Evolutionary conservation across 2,888 invertebrate species (phyloP).

Genomic region (Metacarcinus magister): DNA sequence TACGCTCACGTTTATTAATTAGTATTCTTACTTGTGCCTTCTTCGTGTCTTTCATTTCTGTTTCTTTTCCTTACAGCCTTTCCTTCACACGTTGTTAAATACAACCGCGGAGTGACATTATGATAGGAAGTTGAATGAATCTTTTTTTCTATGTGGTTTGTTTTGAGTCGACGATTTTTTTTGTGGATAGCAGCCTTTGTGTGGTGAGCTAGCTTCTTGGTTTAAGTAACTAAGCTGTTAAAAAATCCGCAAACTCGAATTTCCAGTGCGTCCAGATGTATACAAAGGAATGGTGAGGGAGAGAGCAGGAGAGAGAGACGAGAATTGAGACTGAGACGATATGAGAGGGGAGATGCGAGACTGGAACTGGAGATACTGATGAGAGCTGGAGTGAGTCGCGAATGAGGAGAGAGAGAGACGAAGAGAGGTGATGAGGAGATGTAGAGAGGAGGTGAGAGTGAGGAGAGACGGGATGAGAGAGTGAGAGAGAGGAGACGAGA

Average conservation of each 20-base stretch:
- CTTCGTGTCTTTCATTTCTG: not conserved
- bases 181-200: too few relatives aligned
- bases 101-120: not conserved
- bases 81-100: not conserved
- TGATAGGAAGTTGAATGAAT: too few relatives aligned
- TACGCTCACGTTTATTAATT: not conserved
- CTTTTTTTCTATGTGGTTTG: not conserved
- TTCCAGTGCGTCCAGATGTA: not conserved
- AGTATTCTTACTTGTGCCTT: not conserved
- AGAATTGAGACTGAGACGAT: too few relatives aligned
- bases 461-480: not conserved
- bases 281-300: not conserved
- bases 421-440: too few relatives aligned
- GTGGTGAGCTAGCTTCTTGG: too few relatives aligned
- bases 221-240: not conserved
- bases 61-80: not conserved
- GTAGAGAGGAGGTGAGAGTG: not conserved
- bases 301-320: not conserved
- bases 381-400: too few relatives aligned
- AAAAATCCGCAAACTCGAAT: not conserved
- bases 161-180: too few relatives aligned
- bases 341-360: too few relatives aligned
- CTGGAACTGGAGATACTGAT: too few relatives aligned
- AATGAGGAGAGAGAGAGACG: not conserved
- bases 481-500: not conserved